A percentile compares a stretch with the other conserved stretches of the same genome.
These are phyloP conservation scores for Dicrostonyx torquatus DNA, from an alignment of 2,797 vertebrate species.

Conservation along the genomic window DNA sequence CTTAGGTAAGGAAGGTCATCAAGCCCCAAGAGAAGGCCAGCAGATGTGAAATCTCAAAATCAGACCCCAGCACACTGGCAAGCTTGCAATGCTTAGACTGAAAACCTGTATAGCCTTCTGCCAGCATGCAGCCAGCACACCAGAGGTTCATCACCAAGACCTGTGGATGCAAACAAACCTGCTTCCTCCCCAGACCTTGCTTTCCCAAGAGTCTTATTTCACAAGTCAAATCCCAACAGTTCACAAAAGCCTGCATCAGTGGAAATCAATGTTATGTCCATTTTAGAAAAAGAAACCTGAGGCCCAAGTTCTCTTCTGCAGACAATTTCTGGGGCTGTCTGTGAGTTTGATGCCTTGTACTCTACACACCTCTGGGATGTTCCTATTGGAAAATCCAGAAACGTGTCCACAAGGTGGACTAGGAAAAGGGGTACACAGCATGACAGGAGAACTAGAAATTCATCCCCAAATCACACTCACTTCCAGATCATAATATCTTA, in stretches of 20 bases:
- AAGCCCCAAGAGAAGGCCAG: not conserved
- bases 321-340: not conserved
- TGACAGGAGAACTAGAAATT: not conserved
- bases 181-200: not conserved
- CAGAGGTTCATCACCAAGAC: slow-evolving; percentile 23
- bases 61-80: not conserved
- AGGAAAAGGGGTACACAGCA: not conserved
- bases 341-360: not conserved
- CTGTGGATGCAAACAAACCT: not conserved
- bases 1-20: not conserved
- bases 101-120: not conserved
- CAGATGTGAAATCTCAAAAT: not conserved
- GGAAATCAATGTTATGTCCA: not conserved
- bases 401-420: not conserved
- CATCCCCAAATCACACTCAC: not conserved
- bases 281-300: not conserved
- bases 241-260: not conserved
- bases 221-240: not conserved
- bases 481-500: not conserved
- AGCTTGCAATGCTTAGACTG: not conserved
- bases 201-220: slow-evolving; percentile 42
- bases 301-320: not conserved
- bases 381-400: not conserved
- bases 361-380: not conserved
- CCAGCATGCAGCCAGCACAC: not conserved